These are phyloP conservation scores for Melipona bicolor DNA, from an alignment of 2,888 invertebrate genomes.

Conservation along the genomic window DNA sequence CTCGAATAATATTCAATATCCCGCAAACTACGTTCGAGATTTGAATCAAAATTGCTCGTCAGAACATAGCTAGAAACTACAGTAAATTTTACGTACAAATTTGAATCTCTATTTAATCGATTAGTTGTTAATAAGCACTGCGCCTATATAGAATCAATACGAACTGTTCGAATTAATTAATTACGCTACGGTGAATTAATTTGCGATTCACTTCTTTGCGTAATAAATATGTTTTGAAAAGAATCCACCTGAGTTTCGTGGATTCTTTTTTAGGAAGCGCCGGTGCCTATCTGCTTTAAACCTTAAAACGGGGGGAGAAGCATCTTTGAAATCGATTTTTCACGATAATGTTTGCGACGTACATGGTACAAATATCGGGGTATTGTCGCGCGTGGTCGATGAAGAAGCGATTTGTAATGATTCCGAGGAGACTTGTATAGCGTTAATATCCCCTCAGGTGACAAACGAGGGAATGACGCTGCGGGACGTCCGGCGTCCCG, in stretches of 20 bases:
- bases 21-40: too few species aligned
- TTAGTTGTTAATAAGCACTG: too few species aligned
- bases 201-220: too few species aligned
- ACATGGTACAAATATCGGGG: conserved; percentile 37
- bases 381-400: conserved; percentile 59
- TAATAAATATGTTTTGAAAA: background rate
- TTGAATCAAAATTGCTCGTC: too few species aligned
- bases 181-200: too few species aligned
- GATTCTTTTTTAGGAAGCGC: background rate
- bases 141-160: too few species aligned
- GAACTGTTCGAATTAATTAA: too few species aligned
- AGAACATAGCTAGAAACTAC: too few species aligned
- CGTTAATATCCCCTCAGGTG: conserved; percentile 78
- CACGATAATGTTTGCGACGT: conserved; percentile 47
- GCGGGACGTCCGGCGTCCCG: conserved; percentile 72
- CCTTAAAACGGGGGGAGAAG: background rate
- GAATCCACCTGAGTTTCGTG: background rate
- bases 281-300: background rate
- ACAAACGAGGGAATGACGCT: conserved; percentile 76
- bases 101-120: too few species aligned
- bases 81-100: too few species aligned
- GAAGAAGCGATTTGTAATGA: conserved; percentile 74
- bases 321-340: conserved; percentile 51
- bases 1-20: too few species aligned
- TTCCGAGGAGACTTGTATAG: conserved; percentile 72